These are phyloP conservation scores for Cephus rjabovi DNA, from an alignment of 2,888 invertebrate genomes.

Conservation along the genomic window DNA sequence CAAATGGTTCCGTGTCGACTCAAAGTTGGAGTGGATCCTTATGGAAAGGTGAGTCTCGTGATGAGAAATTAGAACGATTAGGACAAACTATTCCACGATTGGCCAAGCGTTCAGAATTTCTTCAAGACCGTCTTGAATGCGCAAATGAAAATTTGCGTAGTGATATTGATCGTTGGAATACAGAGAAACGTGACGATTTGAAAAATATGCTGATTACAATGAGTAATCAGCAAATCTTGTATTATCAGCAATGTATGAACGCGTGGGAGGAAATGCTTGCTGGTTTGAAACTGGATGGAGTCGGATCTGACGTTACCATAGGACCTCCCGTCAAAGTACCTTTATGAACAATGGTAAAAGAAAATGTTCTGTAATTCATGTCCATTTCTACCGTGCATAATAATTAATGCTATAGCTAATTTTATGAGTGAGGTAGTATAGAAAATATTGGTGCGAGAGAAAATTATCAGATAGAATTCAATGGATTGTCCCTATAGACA, in stretches of 20 bases:
- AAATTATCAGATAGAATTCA: neutral
- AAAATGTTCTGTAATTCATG: neutral
- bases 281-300: slow-evolving; percentile 52
- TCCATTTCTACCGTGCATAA: neutral
- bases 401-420: neutral
- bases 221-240: slow-evolving; percentile 75
- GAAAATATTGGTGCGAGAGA: neutral
- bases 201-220: slow-evolving; percentile 73
- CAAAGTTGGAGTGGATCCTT: slow-evolving; percentile 68
- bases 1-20: slow-evolving; percentile 39
- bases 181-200: slow-evolving; percentile 74
- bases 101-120: slow-evolving; percentile 68
- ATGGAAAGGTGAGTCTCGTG: slow-evolving; percentile 73
- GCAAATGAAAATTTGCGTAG: slow-evolving; percentile 77
- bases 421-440: neutral
- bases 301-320: slow-evolving; percentile 46
- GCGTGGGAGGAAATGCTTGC: slow-evolving; percentile 71
- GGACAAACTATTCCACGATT: slow-evolving; percentile 68
- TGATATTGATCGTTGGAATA: slow-evolving; percentile 77
- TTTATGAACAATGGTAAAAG: slow-evolving; percentile 30
- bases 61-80: slow-evolving; percentile 69
- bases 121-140: slow-evolving; percentile 75
- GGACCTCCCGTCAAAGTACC: slow-evolving; percentile 45
- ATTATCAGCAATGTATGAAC: slow-evolving; percentile 72
- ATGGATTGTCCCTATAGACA: neutral